Conservation (phyloP, 2,797 vertebrate genomes). For the Cyclura pinguis region DNA sequence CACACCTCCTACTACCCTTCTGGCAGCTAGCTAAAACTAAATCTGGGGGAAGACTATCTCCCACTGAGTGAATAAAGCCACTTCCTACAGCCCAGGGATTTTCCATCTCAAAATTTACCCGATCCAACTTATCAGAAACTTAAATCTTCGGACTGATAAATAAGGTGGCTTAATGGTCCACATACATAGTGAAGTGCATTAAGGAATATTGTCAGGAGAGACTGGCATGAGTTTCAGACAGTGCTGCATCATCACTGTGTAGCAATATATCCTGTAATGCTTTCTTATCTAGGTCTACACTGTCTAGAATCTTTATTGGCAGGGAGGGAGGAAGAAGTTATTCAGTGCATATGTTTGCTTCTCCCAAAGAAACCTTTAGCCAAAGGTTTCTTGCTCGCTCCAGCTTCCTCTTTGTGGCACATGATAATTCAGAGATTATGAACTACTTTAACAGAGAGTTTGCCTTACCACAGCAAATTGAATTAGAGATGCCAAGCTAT, state of each 20-base stretch:
- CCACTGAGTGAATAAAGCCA: constrained; percentile 25
- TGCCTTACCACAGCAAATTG: not conserved
- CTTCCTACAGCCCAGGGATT: constrained; percentile 17
- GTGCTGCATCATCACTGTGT: not conserved
- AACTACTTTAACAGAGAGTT: not conserved
- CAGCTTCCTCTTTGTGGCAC: not conserved
- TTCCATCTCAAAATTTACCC: not conserved
- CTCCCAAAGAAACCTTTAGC: not conserved
- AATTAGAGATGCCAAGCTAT: not conserved
- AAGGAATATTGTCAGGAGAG: not conserved
- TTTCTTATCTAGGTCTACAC: not conserved
- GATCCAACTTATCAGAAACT: not conserved
- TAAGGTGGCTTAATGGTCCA: not conserved
- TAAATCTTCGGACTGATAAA: not conserved
- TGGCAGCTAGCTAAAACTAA: constrained; percentile 35
- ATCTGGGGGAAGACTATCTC: constrained; percentile 22
- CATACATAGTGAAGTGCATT: not conserved
- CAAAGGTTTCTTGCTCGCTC: not conserved
- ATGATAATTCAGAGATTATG: not conserved
- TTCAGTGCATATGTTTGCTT: not conserved
- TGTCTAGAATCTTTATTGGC: not conserved
- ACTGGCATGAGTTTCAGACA: not conserved
- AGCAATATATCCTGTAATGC: not conserved
- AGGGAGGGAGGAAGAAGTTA: not conserved
- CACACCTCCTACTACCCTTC: constrained; percentile 25